Base-by-base conservation (phyloP, 2,888 invertebrate genomes). In the Smittia sp. region DNA sequence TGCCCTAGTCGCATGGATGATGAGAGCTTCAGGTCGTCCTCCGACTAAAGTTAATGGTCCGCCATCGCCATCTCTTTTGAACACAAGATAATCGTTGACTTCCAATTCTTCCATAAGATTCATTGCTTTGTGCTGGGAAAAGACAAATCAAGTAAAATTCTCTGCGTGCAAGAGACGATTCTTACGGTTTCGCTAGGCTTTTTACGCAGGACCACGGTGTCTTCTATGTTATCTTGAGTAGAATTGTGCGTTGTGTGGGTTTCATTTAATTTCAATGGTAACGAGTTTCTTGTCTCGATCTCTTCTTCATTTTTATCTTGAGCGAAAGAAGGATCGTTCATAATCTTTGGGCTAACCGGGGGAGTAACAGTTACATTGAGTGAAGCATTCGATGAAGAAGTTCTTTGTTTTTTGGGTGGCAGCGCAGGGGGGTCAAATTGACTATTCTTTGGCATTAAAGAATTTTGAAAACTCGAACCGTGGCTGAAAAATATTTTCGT, bases 1-100 rank as follows among this genome's bases (percentile, higher is more conserved):
- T 75, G 94, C 93, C 83, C 94, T 94, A 74, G 97, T 96, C 65
- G 98, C 98, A 80, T 97, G 93, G 54, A 98, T 96, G 76, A 98
- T 90, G 73, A 99, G 88, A 0, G 96, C 97, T 81, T 98, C 96
- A 1, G 94, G 90, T 75, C 93, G 90, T 6, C 98, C 98, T 7
- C 98, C 98, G 75, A 95, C 15, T 68, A 39, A 88, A 52, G 96
- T 90, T 32, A 32, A 32, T 77, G 95, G 94, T 0, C 94, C 94
- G 1, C 94, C 96, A 79, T 92, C 93, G 25, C 91, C 90, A 1
- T 86, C 80, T 78, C 89, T 90, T 80, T 95, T 94, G 75, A 90
- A 85, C 54, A 93, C 87, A 76, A 96, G 86, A 84, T 90, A 90
- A 75, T 90, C 86, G 76, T 88, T 88, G 72, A 95, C 91, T 79